Conservation (phyloP, 2,888 invertebrate species). For the Eilema griseolum region DNA sequence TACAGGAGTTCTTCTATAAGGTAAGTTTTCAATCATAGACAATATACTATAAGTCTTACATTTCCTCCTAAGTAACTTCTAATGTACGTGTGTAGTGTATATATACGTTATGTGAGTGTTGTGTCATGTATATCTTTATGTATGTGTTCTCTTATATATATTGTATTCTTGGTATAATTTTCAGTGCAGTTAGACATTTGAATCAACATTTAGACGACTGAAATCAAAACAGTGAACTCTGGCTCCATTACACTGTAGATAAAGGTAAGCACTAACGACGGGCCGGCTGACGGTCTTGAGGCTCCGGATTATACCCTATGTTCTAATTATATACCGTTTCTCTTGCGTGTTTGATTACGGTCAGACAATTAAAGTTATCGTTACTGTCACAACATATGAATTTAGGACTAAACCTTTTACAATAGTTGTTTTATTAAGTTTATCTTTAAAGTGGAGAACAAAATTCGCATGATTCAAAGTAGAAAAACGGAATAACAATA, state of each 20-base stretch:
- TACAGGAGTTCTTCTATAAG: too few relatives aligned
- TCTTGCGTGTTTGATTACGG: not conserved
- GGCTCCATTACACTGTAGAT: not conserved
- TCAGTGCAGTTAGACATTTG: not conserved
- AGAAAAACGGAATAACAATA: too few relatives aligned
- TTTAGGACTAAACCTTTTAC: not conserved
- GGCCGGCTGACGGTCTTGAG: not conserved
- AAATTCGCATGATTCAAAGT: too few relatives aligned
- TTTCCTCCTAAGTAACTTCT: too few relatives aligned
- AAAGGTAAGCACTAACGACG: not conserved
- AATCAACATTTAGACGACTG: not conserved
- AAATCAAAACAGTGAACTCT: not conserved
- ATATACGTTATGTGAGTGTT: too few relatives aligned
- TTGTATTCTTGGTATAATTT: too few relatives aligned
- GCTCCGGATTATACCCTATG: not conserved
- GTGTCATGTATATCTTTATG: too few relatives aligned
- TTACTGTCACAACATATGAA: not conserved
- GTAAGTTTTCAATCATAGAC: too few relatives aligned
- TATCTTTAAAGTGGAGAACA: not conserved
- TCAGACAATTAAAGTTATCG: conserved; percentile 2
- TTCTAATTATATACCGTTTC: not conserved
- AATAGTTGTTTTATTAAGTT: not conserved
- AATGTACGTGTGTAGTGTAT: too few relatives aligned
- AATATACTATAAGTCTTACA: too few relatives aligned
- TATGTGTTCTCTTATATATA: too few relatives aligned